Evolutionary conservation across 1,140 invertebrate genomes (phyloP).

Genomic region (Nephila pilipes): DNA sequence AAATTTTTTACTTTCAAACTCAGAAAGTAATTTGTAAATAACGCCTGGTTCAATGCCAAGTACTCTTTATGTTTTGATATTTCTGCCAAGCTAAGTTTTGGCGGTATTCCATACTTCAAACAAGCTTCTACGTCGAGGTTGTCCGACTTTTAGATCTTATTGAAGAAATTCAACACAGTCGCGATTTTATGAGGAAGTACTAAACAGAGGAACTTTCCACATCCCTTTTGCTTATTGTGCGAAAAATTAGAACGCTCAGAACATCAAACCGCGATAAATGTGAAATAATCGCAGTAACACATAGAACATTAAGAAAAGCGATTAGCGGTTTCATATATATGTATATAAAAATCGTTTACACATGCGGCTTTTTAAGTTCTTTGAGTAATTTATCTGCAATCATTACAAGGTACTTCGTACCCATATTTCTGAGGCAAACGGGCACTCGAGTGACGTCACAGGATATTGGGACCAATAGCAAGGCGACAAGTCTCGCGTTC

Average conservation of each 20-base stretch:
- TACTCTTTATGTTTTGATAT: constrained; percentile 20
- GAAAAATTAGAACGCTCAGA: constrained; percentile 1
- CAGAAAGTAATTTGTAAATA: constrained; percentile 55
- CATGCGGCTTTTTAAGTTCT: constrained; percentile 27
- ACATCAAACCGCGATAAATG: constrained; percentile 46
- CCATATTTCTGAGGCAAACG: constrained; percentile 39
- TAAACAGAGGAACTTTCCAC: not conserved
- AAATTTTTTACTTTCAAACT: constrained; percentile 16
- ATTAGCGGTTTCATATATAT: not conserved
- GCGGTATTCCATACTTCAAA: constrained; percentile 30
- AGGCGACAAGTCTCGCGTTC: constrained; percentile 25
- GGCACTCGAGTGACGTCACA: constrained; percentile 50
- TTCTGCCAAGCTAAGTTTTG: constrained; percentile 40
- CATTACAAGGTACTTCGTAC: constrained; percentile 5
- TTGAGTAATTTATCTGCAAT: constrained; percentile 51
- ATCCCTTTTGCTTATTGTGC: not conserved
- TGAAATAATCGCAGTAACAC: not conserved
- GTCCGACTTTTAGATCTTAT: not conserved
- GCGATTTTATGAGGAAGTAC: not conserved
- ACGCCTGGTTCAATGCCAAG: constrained; percentile 49
- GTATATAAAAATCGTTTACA: not conserved
- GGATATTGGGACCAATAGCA: constrained; percentile 14
- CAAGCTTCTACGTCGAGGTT: constrained; percentile 26
- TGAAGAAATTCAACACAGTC: constrained; percentile 32
- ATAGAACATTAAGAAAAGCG: constrained; percentile 28